Evolutionary conservation across 1,140 invertebrate genomes (phyloP).

Genomic region (Hestina assimilis): DNA sequence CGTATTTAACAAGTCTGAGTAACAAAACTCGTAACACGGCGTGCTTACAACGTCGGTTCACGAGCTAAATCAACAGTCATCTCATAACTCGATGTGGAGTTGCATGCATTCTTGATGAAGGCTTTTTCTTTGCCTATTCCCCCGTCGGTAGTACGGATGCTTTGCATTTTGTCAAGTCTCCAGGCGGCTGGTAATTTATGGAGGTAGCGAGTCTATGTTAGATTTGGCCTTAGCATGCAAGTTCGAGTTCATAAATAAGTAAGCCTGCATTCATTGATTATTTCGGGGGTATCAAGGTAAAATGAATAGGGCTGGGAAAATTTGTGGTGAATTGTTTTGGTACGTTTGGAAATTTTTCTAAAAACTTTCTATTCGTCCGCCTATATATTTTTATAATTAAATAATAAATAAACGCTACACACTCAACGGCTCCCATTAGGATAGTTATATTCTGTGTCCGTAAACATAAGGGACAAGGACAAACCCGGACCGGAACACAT

Average conservation of each 20-base stretch:
- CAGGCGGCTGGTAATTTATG: conserved; percentile 21
- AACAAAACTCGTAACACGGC: conserved; percentile 5
- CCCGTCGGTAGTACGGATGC: conserved; percentile 24
- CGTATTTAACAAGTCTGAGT: conserved; percentile 30
- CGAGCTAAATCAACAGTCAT: conserved; percentile 57
- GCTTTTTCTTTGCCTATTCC: conserved; percentile 34
- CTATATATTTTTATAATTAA: no score
- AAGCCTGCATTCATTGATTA: neutral
- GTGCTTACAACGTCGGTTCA: conserved; percentile 27
- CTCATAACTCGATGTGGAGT: conserved; percentile 51
- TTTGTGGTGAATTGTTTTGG: no score
- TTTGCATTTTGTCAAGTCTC: conserved; percentile 40
- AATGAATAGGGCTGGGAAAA: neutral
- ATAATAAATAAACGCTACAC: no score
- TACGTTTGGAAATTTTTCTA: no score
- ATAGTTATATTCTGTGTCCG: no score
- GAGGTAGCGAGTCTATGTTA: neutral
- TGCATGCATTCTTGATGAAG: conserved; percentile 55
- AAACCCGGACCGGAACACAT: no score
- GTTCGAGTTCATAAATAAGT: neutral
- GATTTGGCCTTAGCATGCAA: conserved; percentile 1
- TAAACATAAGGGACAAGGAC: no score
- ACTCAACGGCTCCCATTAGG: no score
- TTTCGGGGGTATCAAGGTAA: neutral
- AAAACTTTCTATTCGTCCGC: no score